A percentile compares a stretch with the other conserved stretches of the same genome.
Evolutionary conservation across 2,888 invertebrate genomes (phyloP).

Genomic region (Dolichomitus sp.): DNA sequence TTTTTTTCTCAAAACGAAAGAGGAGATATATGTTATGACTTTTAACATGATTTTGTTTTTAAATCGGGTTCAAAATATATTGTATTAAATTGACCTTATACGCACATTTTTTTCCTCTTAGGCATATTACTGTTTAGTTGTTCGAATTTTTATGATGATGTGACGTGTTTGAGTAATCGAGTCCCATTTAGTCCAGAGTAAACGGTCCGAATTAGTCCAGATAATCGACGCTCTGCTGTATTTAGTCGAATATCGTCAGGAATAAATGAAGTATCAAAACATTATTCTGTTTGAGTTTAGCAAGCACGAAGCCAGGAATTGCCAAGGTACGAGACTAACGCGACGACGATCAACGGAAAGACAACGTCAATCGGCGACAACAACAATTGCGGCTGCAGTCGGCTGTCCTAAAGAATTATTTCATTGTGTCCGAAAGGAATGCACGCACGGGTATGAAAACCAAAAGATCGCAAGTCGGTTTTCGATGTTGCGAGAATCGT

Average conservation of each 20-base stretch:
- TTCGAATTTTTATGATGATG: no score
- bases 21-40: no score
- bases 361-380: conserved; percentile 90
- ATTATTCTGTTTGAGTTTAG: conserved; percentile 84
- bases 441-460: conserved; percentile 29
- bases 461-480: conserved; percentile 30
- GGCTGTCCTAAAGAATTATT: conserved; percentile 81
- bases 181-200: no score
- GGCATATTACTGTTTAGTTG: no score
- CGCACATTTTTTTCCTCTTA: no score
- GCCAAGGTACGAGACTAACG: conserved; percentile 91
- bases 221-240: conserved; percentile 1
- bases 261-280: conserved; percentile 20
- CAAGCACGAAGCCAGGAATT: conserved; percentile 95
- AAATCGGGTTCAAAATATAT: no score
- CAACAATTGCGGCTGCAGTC: conserved; percentile 88
- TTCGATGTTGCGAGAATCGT: conserved; percentile 9
- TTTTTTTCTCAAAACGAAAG: no score
- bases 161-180: no score
- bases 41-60: no score
- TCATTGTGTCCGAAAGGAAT: conserved; percentile 28
- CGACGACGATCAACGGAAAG: conserved; percentile 91
- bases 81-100: no score
- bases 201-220: no score
- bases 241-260: background rate